phyloP scores from a whole-genome alignment of 2,797 vertebrate genomes.

The Clarias fuscus region DNA sequence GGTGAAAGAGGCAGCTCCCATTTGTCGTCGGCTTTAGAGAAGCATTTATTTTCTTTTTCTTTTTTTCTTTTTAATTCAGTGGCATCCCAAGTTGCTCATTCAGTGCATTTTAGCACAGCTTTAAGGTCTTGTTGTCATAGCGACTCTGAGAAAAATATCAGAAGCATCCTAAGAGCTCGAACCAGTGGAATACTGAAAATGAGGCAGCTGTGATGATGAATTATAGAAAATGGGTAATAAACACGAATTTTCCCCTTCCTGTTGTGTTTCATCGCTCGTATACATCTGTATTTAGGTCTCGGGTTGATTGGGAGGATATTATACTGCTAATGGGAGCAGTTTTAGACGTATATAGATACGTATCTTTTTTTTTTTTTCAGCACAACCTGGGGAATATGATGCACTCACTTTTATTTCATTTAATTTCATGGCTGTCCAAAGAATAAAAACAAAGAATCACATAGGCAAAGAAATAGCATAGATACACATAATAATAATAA shows the following conservation, averaged over 20 bases:
- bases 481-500: too few relatives aligned
- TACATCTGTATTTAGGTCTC: background rate
- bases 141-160: constrained; percentile 62
- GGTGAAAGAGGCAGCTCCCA: constrained; percentile 39
- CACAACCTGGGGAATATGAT: too few relatives aligned
- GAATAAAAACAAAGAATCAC: too few relatives aligned
- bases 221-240: background rate
- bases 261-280: background rate
- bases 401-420: too few relatives aligned
- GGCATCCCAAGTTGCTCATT: constrained; percentile 26
- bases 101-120: constrained; percentile 40
- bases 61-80: background rate
- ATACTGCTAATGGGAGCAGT: background rate
- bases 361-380: too few relatives aligned
- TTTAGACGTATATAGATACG: too few relatives aligned
- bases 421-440: too few relatives aligned
- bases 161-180: constrained; percentile 51
- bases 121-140: constrained; percentile 65
- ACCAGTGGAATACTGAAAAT: constrained; percentile 50
- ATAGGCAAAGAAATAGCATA: too few relatives aligned
- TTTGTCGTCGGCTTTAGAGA: constrained; percentile 10
- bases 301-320: background rate
- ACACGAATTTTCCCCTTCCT: background rate
- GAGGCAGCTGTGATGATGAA: constrained; percentile 42
- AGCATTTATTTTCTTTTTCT: background rate